phyloP scores from a whole-genome alignment of 2,888 invertebrate genomes.

The Apodemia zela region DNA sequence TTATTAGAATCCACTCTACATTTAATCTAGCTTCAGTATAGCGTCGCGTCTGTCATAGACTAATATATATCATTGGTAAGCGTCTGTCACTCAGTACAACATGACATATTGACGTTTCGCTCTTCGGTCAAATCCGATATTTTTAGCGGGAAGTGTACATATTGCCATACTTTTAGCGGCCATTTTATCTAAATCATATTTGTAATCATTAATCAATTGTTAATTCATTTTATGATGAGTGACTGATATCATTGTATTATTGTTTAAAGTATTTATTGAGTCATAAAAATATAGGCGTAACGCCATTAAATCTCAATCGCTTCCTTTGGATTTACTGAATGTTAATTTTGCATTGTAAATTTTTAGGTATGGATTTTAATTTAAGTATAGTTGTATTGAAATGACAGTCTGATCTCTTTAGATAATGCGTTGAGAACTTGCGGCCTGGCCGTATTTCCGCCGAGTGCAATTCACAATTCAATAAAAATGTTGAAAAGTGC shows the following conservation, averaged over 20 bases:
- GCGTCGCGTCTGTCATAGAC: too few species aligned
- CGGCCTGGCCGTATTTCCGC: slow-evolving; percentile 42
- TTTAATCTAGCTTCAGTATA: too few species aligned
- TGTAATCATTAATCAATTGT: slow-evolving; percentile 68
- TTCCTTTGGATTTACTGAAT: slow-evolving; percentile 40
- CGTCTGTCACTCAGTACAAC: too few species aligned
- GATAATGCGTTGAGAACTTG: slow-evolving; percentile 52
- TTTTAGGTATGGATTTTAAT: slow-evolving; percentile 70
- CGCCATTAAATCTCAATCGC: slow-evolving; percentile 38
- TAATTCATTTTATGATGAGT: slow-evolving; percentile 64
- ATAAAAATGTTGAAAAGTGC: slow-evolving; percentile 24
- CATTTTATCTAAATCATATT: slow-evolving; percentile 34
- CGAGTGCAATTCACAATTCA: slow-evolving; percentile 39
- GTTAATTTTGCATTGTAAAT: slow-evolving; percentile 59
- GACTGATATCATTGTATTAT: slow-evolving; percentile 59
- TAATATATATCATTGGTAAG: too few species aligned
- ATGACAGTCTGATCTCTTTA: slow-evolving; percentile 78
- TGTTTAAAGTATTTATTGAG: slow-evolving; percentile 45
- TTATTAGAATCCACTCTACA: too few species aligned
- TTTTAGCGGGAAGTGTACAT: too few species aligned
- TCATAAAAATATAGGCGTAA: slow-evolving; percentile 28
- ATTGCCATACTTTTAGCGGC: not conserved
- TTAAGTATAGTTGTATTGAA: slow-evolving; percentile 73
- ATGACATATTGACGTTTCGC: too few species aligned
- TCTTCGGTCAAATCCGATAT: too few species aligned